Evolutionary conservation across 2,888 invertebrate genomes (phyloP).

Genomic region (Uropetala carovei): DNA sequence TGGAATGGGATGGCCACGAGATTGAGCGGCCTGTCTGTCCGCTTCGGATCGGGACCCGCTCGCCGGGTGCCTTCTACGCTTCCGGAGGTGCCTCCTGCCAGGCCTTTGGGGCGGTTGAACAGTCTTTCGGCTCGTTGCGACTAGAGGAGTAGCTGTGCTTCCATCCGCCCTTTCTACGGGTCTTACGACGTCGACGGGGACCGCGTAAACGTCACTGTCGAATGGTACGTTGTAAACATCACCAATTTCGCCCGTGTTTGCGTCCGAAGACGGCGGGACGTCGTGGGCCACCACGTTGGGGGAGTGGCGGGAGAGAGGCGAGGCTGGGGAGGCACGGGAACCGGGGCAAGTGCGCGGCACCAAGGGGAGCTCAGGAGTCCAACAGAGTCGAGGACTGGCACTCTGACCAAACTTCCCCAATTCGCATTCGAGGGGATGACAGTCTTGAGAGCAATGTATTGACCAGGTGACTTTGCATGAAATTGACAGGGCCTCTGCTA

Average conservation of each 20-base stretch:
- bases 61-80: constrained; percentile 44
- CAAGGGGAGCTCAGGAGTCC: constrained; percentile 78
- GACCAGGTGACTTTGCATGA: constrained; percentile 73
- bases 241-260: constrained; percentile 76
- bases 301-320: constrained; percentile 89
- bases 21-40: background rate
- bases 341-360: constrained; percentile 83
- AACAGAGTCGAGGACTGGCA: constrained; percentile 74
- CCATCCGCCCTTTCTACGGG: constrained; percentile 73
- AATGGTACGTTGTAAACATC: constrained; percentile 93
- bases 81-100: constrained; percentile 51
- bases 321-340: constrained; percentile 86
- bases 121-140: background rate
- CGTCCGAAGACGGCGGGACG: constrained; percentile 84
- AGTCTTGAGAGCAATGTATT: constrained; percentile 70
- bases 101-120: constrained; percentile 46
- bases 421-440: constrained; percentile 68
- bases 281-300: constrained; percentile 94
- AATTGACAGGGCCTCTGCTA: constrained; percentile 76
- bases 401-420: constrained; percentile 65
- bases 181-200: constrained; percentile 88
- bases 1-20: background rate
- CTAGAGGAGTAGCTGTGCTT: constrained; percentile 65
- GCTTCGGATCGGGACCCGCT: constrained; percentile 29
- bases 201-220: constrained; percentile 91